Evolutionary conservation across 2,888 invertebrate genomes (phyloP).

Genomic region (Falcaria lacertinaria): DNA sequence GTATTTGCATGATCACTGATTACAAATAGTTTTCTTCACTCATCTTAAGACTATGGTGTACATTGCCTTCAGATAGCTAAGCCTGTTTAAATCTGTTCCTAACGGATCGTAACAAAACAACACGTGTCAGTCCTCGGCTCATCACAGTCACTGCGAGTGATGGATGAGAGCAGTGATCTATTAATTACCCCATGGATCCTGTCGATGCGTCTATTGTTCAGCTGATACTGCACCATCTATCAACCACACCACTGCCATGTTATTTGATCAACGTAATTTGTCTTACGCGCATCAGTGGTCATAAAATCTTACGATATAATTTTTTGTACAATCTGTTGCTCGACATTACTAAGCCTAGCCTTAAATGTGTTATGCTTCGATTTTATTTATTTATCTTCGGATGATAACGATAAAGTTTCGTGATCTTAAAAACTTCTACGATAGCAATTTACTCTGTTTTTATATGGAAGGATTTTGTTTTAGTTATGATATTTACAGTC

Average conservation of each 20-base stretch:
- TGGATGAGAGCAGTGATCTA: conserved; percentile 63
- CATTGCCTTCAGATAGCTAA: not conserved
- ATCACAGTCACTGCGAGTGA: conserved; percentile 41
- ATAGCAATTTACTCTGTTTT: no score
- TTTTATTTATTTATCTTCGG: not conserved
- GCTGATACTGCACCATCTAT: conserved; percentile 57
- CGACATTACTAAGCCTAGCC: conserved; percentile 7
- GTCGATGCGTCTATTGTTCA: conserved; percentile 66
- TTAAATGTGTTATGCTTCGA: not conserved
- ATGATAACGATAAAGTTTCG: not conserved
- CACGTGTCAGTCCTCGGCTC: conserved; percentile 8
- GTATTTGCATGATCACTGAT: no score
- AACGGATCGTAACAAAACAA: not conserved
- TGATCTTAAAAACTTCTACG: not conserved
- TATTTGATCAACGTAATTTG: conserved; percentile 62
- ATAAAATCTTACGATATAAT: conserved; percentile 35
- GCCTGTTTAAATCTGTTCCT: not conserved
- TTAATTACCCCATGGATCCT: conserved; percentile 69
- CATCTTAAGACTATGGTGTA: not conserved
- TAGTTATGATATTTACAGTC: no score
- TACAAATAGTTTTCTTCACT: no score
- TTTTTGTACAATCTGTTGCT: conserved; percentile 22
- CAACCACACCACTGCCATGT: conserved; percentile 71
- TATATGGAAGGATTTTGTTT: no score
- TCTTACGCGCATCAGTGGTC: conserved; percentile 58